A percentile compares a stretch with the other conserved stretches of the same genome.
phyloP scores from a whole-genome alignment of 2,888 invertebrate species.

The Pandemis heparana region DNA sequence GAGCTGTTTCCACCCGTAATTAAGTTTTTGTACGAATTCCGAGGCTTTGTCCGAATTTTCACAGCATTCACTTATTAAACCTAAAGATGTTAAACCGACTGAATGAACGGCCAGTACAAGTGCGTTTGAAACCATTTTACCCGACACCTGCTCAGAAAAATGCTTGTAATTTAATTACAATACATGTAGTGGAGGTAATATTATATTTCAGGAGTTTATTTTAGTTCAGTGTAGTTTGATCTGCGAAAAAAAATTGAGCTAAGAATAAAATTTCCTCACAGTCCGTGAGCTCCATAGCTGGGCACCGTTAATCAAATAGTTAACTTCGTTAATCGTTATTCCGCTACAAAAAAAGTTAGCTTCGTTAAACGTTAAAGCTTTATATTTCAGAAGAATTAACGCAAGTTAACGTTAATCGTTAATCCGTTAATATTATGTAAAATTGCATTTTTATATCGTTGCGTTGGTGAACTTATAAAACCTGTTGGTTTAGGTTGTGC shows the following conservation, averaged over 20 bases:
- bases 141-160: neutral
- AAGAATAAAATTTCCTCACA: too few relatives aligned
- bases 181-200: neutral
- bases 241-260: neutral
- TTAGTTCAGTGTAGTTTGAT: neutral
- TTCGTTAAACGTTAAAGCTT: too few relatives aligned
- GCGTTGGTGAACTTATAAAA: too few relatives aligned
- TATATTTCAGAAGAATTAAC: too few relatives aligned
- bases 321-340: too few relatives aligned
- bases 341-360: too few relatives aligned
- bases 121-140: neutral
- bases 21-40: conserved; percentile 57
- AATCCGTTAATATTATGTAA: too few relatives aligned
- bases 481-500: too few relatives aligned
- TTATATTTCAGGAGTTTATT: neutral
- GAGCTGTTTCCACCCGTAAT: conserved; percentile 61
- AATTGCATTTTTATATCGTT: too few relatives aligned
- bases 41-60: conserved; percentile 14
- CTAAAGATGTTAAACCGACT: conserved; percentile 20
- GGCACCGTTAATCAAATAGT: too few relatives aligned
- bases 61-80: conserved; percentile 24
- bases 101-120: neutral
- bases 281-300: too few relatives aligned
- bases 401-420: too few relatives aligned
- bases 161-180: neutral